Percentiles rank a stretch among this genome's conserved stretches.
Evolutionary conservation across 92 coral and sea anemone species (phyloP).

Genomic region (Porites cylindrica): DNA sequence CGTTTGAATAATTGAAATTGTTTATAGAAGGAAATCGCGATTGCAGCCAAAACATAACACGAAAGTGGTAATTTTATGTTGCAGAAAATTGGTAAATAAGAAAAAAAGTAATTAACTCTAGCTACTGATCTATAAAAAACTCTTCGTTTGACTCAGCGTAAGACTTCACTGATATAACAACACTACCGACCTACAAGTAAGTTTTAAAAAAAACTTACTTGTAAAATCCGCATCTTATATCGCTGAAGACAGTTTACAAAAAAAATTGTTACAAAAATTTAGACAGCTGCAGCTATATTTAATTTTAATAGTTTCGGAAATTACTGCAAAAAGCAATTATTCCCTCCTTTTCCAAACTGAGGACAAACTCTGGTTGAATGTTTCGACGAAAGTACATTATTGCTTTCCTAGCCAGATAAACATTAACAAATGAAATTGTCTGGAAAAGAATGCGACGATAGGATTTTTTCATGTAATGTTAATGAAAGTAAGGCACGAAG

Average conservation of each 20-base stretch:
- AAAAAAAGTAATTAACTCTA: slow-evolving; percentile 3
- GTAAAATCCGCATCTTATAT: not conserved
- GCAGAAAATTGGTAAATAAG: slow-evolving; percentile 2
- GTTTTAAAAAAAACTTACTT: too few relatives aligned
- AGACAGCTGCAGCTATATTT: not conserved
- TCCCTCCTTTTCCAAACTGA: not conserved
- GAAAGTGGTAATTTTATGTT: not conserved
- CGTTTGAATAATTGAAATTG: not conserved
- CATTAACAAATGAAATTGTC: not conserved
- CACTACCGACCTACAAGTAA: not conserved
- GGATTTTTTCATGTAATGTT: too few relatives aligned
- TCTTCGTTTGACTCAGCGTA: not conserved
- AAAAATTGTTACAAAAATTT: not conserved
- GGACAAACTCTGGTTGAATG: not conserved
- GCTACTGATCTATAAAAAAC: not conserved
- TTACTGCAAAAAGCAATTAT: not conserved
- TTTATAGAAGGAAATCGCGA: slow-evolving; percentile 10
- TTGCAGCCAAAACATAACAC: not conserved
- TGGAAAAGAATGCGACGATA: slow-evolving; percentile 2
- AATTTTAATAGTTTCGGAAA: not conserved
- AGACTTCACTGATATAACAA: not conserved
- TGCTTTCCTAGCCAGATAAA: not conserved
- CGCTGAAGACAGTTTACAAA: not conserved
- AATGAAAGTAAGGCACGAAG: too few relatives aligned
- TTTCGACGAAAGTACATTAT: not conserved